Base-by-base conservation (phyloP, 2,113 vertebrate species). In the Alouatta palliata region DNA sequence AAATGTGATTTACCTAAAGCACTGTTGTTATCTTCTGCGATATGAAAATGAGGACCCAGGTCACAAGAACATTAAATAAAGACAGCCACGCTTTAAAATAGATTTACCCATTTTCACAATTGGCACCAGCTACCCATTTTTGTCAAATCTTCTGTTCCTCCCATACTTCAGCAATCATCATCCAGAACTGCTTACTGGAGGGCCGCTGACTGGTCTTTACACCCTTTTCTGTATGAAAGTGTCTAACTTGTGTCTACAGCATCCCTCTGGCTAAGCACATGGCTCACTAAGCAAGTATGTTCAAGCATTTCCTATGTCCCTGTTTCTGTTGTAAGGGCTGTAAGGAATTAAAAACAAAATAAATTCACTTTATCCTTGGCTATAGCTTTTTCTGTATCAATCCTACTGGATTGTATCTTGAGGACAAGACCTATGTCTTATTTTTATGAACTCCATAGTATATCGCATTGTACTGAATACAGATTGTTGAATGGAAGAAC, bases 191-290 rank as follows among this genome's bases (percentile, higher is more conserved):
- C 2, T 80, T 37, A 21, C 20, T 35, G 14, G 71, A 84, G 5
- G 10, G 14, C 20, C 58, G 23, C 58, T 73, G 25, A 85, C 80
- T 21, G 37, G 11, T 5, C n/a, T 77, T 35, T 12, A 21, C 20
- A n/a, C 35, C 52, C 9, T 47, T 92, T 86, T 94, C 86, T 85
- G 45, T 76, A 77, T 96, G 90, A 92, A 96, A 89, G 37, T 68
- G 32, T 83, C 56, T 68, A 71, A 32, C 30, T 49, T 21, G 16
- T 45, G 32, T 80, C 70, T 64, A 37, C 6, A 52, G 61, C 77
- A 61, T 56, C 23, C 81, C 20, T 82, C 32, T 93, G 49, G 54
- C 25, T 43, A 85, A 87, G 71, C n/a, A 70, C 40, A 37, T 23
- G 77, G 52, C 35, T 83, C 35, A 66, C 35, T 56, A 37, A 58